Base-by-base conservation (phyloP, 2,888 invertebrate species). In the Hyposoter dolosus region DNA sequence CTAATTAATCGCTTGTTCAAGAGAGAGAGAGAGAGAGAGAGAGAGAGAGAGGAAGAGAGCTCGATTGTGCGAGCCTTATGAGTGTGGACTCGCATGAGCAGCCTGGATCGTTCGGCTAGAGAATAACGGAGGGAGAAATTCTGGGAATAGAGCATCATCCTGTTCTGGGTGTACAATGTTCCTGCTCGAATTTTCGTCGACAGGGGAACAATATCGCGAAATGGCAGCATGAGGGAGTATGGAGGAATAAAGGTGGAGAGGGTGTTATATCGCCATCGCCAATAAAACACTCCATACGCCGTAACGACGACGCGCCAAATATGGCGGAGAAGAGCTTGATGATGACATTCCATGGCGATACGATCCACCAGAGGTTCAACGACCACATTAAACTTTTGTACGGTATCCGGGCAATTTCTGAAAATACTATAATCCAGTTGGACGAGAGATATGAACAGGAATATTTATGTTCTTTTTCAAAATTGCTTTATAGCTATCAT, bases 271-370 rank as follows among this genome's bases (percentile, higher is more conserved):
- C 68, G 50, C 88, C 87, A 88, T 89, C 85, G 88, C 88, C 90
- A 89, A 90, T 91, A 90, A 90, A 92, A 91, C 91, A 90, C 88
- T 87, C 90, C 88, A 88, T 90, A 90, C 90, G 89, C 91, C 88
- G 88, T 85, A 90, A 91, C 89, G 88, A 89, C 86, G 89, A 79
- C 88, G 87, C 69, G 77, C 19, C 78, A 45, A 86, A 81, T 88
- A 88, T 86, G 87, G 88, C 71, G 68, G 66, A 68, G 53, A 19
- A 35, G 68, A 60, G 66, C 60, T 40, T 74, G 78, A 74, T 81
- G 63, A 80, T 69, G 53, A 84, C 45, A 74, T 77, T 76, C 53
- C 56, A 53, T 69, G 78, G 50, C 23, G 77, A 77, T 66, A 50
- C 50, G 66, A 76, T 50, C 69, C 66, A 63, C 50, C 68, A n/a